A percentile compares a stretch with the other conserved stretches of the same genome.
Evolutionary conservation across 2,888 invertebrate genomes (phyloP).

Genomic region (Galerucella nymphaeae): DNA sequence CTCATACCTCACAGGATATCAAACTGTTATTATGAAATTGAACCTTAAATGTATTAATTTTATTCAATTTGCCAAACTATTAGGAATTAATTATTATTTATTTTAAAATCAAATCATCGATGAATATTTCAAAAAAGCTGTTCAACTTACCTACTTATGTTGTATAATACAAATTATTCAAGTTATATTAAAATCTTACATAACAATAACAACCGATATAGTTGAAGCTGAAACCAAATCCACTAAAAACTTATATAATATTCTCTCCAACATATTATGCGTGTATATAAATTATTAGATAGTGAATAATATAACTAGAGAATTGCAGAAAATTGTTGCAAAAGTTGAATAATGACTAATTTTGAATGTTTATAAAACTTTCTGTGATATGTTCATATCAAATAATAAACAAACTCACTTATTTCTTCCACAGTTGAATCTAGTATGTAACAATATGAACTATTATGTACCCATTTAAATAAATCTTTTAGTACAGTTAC

Average conservation of each 20-base stretch:
- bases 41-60: too few species aligned
- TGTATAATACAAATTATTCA: slow-evolving; percentile 5
- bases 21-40: too few species aligned
- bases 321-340: not conserved
- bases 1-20: too few species aligned
- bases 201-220: slow-evolving; percentile 11
- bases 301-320: not conserved
- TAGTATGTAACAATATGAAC: too few species aligned
- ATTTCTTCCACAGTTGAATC: too few species aligned
- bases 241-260: not conserved
- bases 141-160: not conserved
- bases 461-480: too few species aligned
- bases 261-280: not conserved
- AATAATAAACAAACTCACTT: not conserved
- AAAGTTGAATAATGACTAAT: not conserved
- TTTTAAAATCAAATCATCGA: not conserved
- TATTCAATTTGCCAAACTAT: too few species aligned
- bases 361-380: not conserved
- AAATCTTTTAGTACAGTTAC: too few species aligned
- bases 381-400: not conserved
- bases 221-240: not conserved
- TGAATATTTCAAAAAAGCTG: not conserved
- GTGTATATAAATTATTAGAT: not conserved
- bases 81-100: too few species aligned
- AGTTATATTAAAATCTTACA: not conserved